phyloP scores from a whole-genome alignment of 2,113 vertebrate genomes.

The Rynchops niger region DNA sequence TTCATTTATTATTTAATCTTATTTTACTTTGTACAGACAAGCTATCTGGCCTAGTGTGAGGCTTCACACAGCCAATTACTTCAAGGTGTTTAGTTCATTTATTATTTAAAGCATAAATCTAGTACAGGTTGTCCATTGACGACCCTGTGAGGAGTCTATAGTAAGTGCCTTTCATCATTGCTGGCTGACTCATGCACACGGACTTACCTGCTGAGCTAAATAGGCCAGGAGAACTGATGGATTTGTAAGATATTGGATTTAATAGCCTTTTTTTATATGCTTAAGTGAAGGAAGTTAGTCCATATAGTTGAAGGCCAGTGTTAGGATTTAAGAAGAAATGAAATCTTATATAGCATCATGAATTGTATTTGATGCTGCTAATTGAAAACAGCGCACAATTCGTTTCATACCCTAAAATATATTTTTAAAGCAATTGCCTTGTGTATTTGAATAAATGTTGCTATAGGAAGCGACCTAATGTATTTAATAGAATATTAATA shows the following conservation, averaged over 20 bases:
- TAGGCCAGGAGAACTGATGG: slow-evolving; percentile 17
- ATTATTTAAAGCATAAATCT: slow-evolving; percentile 87
- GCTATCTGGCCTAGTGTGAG: slow-evolving; percentile 80
- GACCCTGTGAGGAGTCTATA: slow-evolving; percentile 79
- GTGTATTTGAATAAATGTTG: not conserved
- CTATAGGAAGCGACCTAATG: not conserved
- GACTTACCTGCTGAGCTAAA: slow-evolving; percentile 71
- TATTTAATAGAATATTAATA: not conserved
- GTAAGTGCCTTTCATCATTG: slow-evolving; percentile 83
- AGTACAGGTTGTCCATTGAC: slow-evolving; percentile 83
- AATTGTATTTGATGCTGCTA: not conserved
- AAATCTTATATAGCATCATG: not conserved
- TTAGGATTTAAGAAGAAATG: slow-evolving; percentile 10
- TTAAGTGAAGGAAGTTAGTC: slow-evolving; percentile 35
- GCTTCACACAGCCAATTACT: slow-evolving; percentile 86
- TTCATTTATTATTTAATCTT: slow-evolving; percentile 92
- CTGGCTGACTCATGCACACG: slow-evolving; percentile 52
- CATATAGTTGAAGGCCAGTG: not conserved
- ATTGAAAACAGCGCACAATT: not conserved
- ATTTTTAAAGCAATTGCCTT: not conserved
- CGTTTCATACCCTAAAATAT: not conserved
- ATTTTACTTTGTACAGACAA: slow-evolving; percentile 88
- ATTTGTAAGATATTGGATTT: slow-evolving; percentile 53
- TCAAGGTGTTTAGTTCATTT: slow-evolving; percentile 88
- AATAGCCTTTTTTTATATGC: slow-evolving; percentile 20